Percentiles rank a stretch among this genome's conserved stretches.
Evolutionary conservation across 2,888 invertebrate genomes (phyloP).

Genomic region (Pseudococcus jackbeardsleyi): DNA sequence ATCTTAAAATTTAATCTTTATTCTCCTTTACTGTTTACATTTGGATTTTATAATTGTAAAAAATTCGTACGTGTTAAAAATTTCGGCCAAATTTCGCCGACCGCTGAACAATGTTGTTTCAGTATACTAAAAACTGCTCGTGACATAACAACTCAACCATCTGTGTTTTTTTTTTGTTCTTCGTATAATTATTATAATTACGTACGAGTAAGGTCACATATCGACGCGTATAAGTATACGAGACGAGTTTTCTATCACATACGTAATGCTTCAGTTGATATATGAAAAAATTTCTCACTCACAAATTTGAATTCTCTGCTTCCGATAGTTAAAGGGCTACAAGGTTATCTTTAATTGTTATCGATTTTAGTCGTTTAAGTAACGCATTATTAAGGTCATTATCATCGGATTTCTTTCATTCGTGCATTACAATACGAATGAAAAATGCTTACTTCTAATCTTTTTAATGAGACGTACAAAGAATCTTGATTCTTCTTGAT

Average conservation of each 20-base stretch:
- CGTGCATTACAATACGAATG: neutral
- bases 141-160: conserved; percentile 21
- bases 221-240: neutral
- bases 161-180: conserved; percentile 23
- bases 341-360: conserved; percentile 55
- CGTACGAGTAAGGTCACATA: conserved; percentile 10
- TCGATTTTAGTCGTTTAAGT: conserved; percentile 40
- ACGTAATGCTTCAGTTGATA: conserved; percentile 36
- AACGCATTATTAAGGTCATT: conserved; percentile 53
- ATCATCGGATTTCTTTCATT: conserved; percentile 41
- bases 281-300: conserved; percentile 37
- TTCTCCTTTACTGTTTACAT: neutral
- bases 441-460: conserved; percentile 27
- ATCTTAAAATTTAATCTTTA: neutral
- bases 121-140: neutral
- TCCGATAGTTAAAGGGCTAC: conserved; percentile 46
- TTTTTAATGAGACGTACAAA: conserved; percentile 27
- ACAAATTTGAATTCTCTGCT: conserved; percentile 44
- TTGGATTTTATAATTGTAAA: neutral
- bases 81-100: conserved; percentile 6
- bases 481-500: neutral
- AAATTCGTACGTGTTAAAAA: neutral
- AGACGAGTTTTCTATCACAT: neutral
- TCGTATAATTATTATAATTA: conserved; percentile 46
- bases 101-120: neutral